A percentile compares a stretch with the other conserved stretches of the same genome.
Evolutionary conservation across 2,797 vertebrate genomes (phyloP).

Genomic region (Discoglossus pictus): DNA sequence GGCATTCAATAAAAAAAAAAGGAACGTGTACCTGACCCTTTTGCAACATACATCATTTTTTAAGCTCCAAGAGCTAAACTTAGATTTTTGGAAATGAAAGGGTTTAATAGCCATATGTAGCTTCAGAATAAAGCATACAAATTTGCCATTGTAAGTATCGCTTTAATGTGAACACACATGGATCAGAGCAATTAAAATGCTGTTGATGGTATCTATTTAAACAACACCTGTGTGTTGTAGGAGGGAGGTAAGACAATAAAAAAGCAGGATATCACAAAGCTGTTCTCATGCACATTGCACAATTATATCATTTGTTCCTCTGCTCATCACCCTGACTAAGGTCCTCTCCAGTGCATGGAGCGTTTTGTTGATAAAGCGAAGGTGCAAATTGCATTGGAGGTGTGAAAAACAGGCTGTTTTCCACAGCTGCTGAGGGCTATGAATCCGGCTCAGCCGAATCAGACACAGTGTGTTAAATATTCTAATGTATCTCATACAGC

Average conservation of each 20-base stretch:
- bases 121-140: too few species aligned
- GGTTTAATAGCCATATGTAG: too few species aligned
- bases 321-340: background rate
- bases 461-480: background rate
- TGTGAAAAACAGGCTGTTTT: slow-evolving; percentile 1
- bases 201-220: slow-evolving; percentile 9
- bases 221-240: background rate
- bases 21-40: too few species aligned
- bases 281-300: slow-evolving; percentile 9
- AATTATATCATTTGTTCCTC: slow-evolving; percentile 25
- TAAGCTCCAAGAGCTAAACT: too few species aligned
- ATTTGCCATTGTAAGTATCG: too few species aligned
- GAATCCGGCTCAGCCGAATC: slow-evolving; percentile 1
- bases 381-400: slow-evolving; percentile 23
- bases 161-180: too few species aligned
- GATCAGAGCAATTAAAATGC: background rate
- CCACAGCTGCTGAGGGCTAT: background rate
- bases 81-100: too few species aligned
- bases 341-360: background rate
- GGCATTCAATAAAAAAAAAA: too few species aligned
- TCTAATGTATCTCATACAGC: slow-evolving; percentile 4
- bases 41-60: too few species aligned
- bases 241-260: slow-evolving; percentile 3
- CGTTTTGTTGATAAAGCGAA: slow-evolving; percentile 19
- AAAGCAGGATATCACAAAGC: slow-evolving; percentile 10